Evolutionary conservation across 2,888 invertebrate species (phyloP), one percentile per base, ranked within the genome.

Genomic region (Tolmerus cingulatus): DNA sequence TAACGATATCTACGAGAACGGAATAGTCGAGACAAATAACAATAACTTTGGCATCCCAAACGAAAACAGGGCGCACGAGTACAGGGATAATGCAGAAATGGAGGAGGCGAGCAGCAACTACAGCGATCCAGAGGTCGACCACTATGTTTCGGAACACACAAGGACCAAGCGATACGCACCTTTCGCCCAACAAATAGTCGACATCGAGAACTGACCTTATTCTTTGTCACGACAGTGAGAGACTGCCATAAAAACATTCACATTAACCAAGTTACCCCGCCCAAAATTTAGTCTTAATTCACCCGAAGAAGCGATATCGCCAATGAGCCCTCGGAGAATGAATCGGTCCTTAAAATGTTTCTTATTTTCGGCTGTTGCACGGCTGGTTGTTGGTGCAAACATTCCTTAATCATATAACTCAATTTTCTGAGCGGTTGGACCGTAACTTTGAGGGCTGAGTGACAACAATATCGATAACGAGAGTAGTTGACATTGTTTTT

Each of bases 91-190:
- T 66, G 77, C 78, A 46, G 37, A 87, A 85, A 87, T 88, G 74
- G 87, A 88, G 27, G 88, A 88, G 12, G 16, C 57, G 12, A 34
- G 16, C 8, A 90, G 89, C 19, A 90, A 91, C 19, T 90, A 90
- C 79, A 91, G 91, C 87, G 91, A 90, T 88, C 89, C 91, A 1
- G 91, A 91, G 90, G 90, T 90, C 30, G 91, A 92, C 89, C 90
- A 90, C 87, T 90, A 90, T 51, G 79, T 89, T 55, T 81, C 40
- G 30, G 79, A 86, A 43, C 78, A 81, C 23, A 5, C 79, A n/a
- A 86, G 74, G 66, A 79, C 37, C 23, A 40, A 1, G 57, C 19
- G 82, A 57, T 57, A 87, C 43, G 57, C 34, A 4, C 74, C 43
- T 46, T 43, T 74, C 27, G 30, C 27, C 7, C 74, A 46, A 34